Evolutionary conservation across 2,113 vertebrate species (phyloP).

Genomic region (Halichoeres trimaculatus): DNA sequence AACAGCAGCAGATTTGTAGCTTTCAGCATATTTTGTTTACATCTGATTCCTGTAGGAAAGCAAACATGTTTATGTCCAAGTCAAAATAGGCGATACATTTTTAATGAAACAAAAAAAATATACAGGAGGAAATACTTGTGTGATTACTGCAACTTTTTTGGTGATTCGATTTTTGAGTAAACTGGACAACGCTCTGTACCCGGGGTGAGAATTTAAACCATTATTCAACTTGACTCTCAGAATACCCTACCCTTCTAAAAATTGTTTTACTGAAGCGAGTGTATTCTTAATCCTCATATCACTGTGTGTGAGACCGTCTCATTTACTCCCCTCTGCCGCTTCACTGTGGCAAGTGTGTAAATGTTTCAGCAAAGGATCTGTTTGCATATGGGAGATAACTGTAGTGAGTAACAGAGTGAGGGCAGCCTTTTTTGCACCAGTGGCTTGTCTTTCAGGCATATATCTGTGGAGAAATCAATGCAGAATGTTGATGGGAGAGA

Average conservation of each 20-base stretch:
- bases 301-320: slow-evolving; percentile 41
- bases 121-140: slow-evolving; percentile 9
- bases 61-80: slow-evolving; percentile 28
- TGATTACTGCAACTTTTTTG: slow-evolving; percentile 30
- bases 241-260: slow-evolving; percentile 35
- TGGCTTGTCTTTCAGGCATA: slow-evolving; percentile 65
- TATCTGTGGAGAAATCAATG: slow-evolving; percentile 77
- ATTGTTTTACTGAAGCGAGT: slow-evolving; percentile 35
- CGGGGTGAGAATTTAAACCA: slow-evolving; percentile 23
- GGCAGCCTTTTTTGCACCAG: slow-evolving; percentile 61
- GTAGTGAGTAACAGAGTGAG: slow-evolving; percentile 63
- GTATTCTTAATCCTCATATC: slow-evolving; percentile 52
- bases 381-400: slow-evolving; percentile 50
- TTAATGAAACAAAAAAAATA: slow-evolving; percentile 22
- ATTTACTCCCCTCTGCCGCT: slow-evolving; percentile 53
- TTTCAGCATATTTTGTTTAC: slow-evolving; percentile 32
- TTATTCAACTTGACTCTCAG: slow-evolving; percentile 27
- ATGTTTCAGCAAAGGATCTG: slow-evolving; percentile 47
- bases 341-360: slow-evolving; percentile 48
- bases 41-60: neutral
- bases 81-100: slow-evolving; percentile 43
- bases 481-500: slow-evolving; percentile 74
- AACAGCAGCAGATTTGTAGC: neutral
- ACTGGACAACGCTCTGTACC: slow-evolving; percentile 12
- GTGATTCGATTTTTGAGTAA: slow-evolving; percentile 40